These are phyloP conservation scores for Pogonus chalceus DNA, from an alignment of 1,140 invertebrate genomes.

Conservation along the genomic window DNA sequence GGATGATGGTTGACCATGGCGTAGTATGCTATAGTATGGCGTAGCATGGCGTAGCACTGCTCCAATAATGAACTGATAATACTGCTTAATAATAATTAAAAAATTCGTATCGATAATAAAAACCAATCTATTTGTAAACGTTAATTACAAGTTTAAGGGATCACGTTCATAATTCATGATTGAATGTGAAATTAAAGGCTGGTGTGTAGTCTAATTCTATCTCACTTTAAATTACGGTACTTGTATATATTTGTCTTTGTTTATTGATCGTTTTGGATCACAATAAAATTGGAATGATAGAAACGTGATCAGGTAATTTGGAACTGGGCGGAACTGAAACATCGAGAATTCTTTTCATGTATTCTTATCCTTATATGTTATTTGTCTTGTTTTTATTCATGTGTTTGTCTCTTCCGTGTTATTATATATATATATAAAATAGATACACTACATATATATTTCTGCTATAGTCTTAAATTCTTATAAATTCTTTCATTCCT, in stretches of 20 bases:
- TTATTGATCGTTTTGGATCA: slow-evolving; percentile 3
- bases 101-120: slow-evolving; percentile 18
- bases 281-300: slow-evolving; percentile 30
- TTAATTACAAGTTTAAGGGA: slow-evolving; percentile 21
- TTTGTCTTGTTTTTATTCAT: no score
- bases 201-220: neutral
- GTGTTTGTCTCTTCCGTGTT: no score
- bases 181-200: slow-evolving; percentile 18
- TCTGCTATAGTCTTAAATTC: no score
- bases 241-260: neutral
- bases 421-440: no score
- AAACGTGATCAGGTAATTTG: slow-evolving; percentile 31
- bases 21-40: neutral
- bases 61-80: slow-evolving; percentile 7
- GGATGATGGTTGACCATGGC: neutral
- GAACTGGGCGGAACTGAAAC: slow-evolving; percentile 22
- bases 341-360: neutral
- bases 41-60: neutral
- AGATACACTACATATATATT: no score
- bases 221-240: no score
- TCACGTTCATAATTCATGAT: slow-evolving; percentile 18
- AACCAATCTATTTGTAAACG: slow-evolving; percentile 22
- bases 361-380: no score
- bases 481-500: no score
- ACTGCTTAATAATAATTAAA: slow-evolving; percentile 8